Evolutionary conservation across 2,888 invertebrate species (phyloP), one percentile per base, ranked within the genome.

Genomic region (Drosophila neotestacea): DNA sequence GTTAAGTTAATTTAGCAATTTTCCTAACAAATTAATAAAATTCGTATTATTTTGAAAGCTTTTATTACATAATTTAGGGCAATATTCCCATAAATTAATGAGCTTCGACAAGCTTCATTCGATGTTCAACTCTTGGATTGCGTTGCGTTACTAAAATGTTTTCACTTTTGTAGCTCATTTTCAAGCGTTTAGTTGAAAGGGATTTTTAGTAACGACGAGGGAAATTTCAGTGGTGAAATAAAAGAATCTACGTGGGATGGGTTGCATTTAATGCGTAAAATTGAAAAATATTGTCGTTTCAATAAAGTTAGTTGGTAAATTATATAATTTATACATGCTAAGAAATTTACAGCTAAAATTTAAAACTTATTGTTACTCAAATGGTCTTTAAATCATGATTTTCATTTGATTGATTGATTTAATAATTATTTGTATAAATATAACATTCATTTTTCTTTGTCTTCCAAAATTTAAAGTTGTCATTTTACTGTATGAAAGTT

Each of bases 211-310:
- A 6, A 34, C 5, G n/a, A 42, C n/a, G 7, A 69, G 80, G 77
- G 77, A 79, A 77, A 77, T 79, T 79, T 51, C 6, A 6, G 62
- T 79, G 80, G 80, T 74, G 80, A 79, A 39, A 63, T 59, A 48
- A 16, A 6, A 9, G 10, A 6, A 30, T 1, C 6, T 16, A 6
- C 10, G 4, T 28, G n/a, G 16, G 4, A 4, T 34, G 11, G 6
- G 7, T 32, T 32, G 6, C 16, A 16, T 22, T 22, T 1, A 22
- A 22, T 22, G 22, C 3, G 22, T 22, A 22, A 22, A 22, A 22
- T 42, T 7, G 7, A 5, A 39, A 7, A 0, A 13, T 13, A n/a
- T 13, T 3, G 7, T 7, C 13, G 13, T 22, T 22, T 22, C 22
- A 22, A 22, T 22, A 22, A 22, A 22, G 22, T 22, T 22, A 22